Percentiles rank a stretch among this genome's conserved stretches.
These are phyloP conservation scores for Balearica regulorum DNA, from an alignment of 2,797 vertebrate species.

Conservation along the genomic window DNA sequence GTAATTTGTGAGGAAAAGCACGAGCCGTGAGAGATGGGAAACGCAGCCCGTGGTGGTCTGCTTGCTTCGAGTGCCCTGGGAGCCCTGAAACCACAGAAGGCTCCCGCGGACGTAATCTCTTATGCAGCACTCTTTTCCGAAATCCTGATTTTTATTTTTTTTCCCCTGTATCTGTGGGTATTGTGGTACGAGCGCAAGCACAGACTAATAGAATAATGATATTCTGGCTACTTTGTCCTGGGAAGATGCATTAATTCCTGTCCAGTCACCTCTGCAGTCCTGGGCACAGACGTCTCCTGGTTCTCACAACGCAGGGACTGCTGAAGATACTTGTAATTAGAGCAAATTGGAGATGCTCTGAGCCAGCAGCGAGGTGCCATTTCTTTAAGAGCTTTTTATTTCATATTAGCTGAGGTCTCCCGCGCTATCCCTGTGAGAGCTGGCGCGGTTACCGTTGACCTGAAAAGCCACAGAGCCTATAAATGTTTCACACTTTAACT, in stretches of 20 bases:
- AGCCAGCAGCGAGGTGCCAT: neutral
- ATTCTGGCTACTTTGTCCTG: neutral
- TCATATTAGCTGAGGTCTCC: neutral
- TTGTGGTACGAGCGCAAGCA: neutral
- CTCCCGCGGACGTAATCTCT: neutral
- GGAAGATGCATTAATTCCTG: neutral
- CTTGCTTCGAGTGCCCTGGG: neutral
- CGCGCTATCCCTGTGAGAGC: neutral
- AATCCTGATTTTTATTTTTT: neutral
- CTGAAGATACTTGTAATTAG: neutral
- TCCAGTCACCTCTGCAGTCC: neutral
- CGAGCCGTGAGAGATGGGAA: rapidly evolving
- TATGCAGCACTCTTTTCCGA: neutral
- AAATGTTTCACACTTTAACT: neutral
- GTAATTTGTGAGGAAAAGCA: neutral
- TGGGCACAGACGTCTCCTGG: neutral
- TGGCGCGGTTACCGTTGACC: neutral
- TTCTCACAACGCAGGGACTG: neutral
- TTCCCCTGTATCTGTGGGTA: too few relatives aligned
- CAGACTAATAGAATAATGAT: neutral
- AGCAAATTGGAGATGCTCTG: neutral
- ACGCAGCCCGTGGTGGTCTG: rapidly evolving
- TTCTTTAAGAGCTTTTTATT: neutral
- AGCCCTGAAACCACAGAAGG: neutral
- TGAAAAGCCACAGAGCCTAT: neutral